Conservation (phyloP, 2,888 invertebrate genomes). For the Eupithecia centaureata region DNA sequence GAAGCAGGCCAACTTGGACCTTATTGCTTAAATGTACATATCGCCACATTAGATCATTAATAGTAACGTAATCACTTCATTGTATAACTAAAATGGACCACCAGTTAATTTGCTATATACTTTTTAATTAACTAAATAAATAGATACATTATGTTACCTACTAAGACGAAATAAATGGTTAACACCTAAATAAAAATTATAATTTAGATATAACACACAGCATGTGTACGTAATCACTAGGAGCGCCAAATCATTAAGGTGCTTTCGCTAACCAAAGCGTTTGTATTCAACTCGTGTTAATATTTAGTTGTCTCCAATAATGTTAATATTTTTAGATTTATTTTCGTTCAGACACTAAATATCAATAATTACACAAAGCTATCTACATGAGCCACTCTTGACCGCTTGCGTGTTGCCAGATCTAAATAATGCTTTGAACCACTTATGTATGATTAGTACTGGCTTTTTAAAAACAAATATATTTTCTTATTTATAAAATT, state of each 20-base stretch:
- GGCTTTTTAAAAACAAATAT: conserved; percentile 23
- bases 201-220: conserved; percentile 66
- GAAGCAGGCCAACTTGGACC: conserved; percentile 47
- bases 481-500: conserved; percentile 17
- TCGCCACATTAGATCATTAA: conserved; percentile 12
- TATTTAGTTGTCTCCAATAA: conserved; percentile 58
- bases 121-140: conserved; percentile 70
- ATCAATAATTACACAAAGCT: conserved; percentile 83
- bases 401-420: conserved; percentile 62
- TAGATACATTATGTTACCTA: conserved; percentile 77
- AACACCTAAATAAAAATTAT: conserved; percentile 51
- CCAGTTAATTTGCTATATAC: conserved; percentile 44
- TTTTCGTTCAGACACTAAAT: conserved; percentile 77
- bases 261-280: conserved; percentile 66
- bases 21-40: conserved; percentile 20
- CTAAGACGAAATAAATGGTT: conserved; percentile 64
- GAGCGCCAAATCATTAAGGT: conserved; percentile 70
- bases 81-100: conserved; percentile 45
- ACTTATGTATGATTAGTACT: conserved; percentile 36
- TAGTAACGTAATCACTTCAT: conserved; percentile 33
- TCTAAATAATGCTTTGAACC: conserved; percentile 39
- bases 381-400: conserved; percentile 81
- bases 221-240: conserved; percentile 54
- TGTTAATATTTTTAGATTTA: conserved; percentile 59
- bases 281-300: conserved; percentile 52